Evolutionary conservation across 2,797 vertebrate species (phyloP), one percentile per base, ranked within the genome.

Genomic region (Sebastes miniatus): DNA sequence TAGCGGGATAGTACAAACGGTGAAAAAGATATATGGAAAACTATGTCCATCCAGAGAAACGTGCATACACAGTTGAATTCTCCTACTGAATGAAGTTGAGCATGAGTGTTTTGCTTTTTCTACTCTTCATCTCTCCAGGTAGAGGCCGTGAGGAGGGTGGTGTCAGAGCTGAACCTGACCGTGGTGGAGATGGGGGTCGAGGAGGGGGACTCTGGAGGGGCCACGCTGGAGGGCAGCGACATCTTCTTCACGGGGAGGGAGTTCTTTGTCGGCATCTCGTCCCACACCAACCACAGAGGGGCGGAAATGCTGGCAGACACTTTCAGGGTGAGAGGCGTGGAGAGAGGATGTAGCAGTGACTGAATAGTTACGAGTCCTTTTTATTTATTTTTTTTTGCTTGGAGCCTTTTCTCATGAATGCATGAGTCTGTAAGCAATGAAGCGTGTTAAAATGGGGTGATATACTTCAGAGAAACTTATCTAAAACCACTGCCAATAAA

Each of bases 261-360:
- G 90, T 98, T 98, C 92, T 98, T 98, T 3, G 97, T 98, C 31
- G 97, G 97, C 20, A 94, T 98, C 81, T 98, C 97, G 14, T 96
- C 97, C 68, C 96, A 97, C 96, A 98, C 97, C 86, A 98, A 98
- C 93, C 96, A 95, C 87, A 92, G 94, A 70, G 97, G 97, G 69
- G 97, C 97, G 0, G 96, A 98, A 86, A 94, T 97, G 72, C 95
- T 98, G 79, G 97, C 97, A 0, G 96, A 98, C 89, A 96, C 97
- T 0, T 98, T 98, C 92, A 95, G 94, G 94, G 97, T 98, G 83
- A 95, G 95, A 67, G 4, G 32, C 22, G 5, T 0, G 13, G 6
- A 22, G 20, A 16, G 25, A 29, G 24, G 20, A 57, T 13, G 8
- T 2, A 57, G 24, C 9, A 4, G 7, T 25, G 62, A 22, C 24